These are phyloP conservation scores for Thecophora atra DNA, from an alignment of 2,888 invertebrate genomes.

Conservation along the genomic window DNA sequence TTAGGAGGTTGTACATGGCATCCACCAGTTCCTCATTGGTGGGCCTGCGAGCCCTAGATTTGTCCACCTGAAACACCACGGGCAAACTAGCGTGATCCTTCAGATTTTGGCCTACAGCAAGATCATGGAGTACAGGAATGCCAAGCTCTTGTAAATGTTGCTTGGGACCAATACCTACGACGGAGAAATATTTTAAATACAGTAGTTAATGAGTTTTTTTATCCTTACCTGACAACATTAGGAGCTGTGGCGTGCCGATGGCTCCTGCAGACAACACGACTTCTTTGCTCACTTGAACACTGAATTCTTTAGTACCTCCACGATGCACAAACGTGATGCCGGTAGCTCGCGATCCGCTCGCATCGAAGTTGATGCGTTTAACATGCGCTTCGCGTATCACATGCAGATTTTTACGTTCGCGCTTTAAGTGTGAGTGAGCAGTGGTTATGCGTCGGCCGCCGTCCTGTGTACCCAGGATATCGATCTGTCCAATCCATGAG, in stretches of 20 bases:
- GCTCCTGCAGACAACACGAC: conserved; percentile 89
- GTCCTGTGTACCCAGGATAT: conserved; percentile 85
- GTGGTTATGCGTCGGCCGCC: conserved; percentile 83
- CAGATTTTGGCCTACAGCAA: conserved; percentile 76
- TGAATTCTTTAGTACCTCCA: conserved; percentile 69
- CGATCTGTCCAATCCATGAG: conserved; percentile 85
- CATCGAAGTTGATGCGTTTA: conserved; percentile 69
- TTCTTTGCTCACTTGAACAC: conserved; percentile 75
- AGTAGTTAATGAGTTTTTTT: not conserved
- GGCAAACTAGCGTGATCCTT: conserved; percentile 81
- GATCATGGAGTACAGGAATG: conserved; percentile 56
- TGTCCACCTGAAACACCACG: conserved; percentile 67
- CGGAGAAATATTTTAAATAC: not conserved
- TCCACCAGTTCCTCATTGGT: conserved; percentile 65
- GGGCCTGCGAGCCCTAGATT: conserved; percentile 58
- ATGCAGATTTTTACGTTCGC: conserved; percentile 70
- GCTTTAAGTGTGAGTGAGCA: conserved; percentile 76
- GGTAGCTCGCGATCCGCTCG: conserved; percentile 67
- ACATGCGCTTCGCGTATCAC: conserved; percentile 71
- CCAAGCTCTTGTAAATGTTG: conserved; percentile 54
- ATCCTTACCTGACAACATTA: conserved; percentile 83
- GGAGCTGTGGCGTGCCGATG: conserved; percentile 89
- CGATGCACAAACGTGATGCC: conserved; percentile 66
- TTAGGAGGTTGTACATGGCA: conserved; percentile 67
- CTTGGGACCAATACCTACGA: conserved; percentile 59